Conservation (phyloP, 1,140 invertebrate species). For the Philotrypesis tridentata region DNA sequence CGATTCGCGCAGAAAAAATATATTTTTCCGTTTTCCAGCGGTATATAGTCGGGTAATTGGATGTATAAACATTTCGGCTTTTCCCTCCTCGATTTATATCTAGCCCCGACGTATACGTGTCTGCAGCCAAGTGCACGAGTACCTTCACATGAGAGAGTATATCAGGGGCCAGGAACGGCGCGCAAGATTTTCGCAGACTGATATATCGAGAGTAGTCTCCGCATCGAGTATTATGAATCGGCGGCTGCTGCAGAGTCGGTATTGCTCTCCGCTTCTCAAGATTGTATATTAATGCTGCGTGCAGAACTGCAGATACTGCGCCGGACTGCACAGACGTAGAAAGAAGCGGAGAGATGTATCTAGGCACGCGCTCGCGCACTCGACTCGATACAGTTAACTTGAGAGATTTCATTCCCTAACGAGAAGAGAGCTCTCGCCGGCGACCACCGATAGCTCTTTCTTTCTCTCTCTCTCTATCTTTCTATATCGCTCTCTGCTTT, state of each 20-base stretch:
- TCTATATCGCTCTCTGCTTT: slow-evolving; percentile 25
- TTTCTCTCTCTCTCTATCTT: neutral
- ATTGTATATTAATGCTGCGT: slow-evolving; percentile 9
- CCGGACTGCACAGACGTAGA: neutral
- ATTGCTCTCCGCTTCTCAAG: neutral
- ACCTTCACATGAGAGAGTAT: neutral
- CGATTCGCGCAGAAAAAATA: neutral
- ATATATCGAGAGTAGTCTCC: neutral
- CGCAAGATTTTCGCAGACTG: slow-evolving; percentile 27
- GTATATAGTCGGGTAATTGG: slow-evolving; percentile 13
- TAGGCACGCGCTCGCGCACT: neutral
- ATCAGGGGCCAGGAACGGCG: neutral
- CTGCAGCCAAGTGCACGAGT: neutral
- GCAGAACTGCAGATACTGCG: too few species aligned
- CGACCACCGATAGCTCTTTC: neutral
- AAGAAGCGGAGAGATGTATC: neutral
- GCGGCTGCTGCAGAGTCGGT: neutral
- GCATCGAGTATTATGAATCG: slow-evolving; percentile 27
- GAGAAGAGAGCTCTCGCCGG: slow-evolving; percentile 25
- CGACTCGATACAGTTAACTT: slow-evolving; percentile 26
- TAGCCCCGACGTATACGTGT: neutral
- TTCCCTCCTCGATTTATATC: neutral
- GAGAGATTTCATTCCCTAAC: slow-evolving; percentile 43
- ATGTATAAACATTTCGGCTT: neutral
- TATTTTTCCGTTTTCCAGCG: neutral